A percentile compares a stretch with the other conserved stretches of the same genome.
phyloP scores from a whole-genome alignment of 2,888 invertebrate species.

The Acanthoscelides obtectus region DNA sequence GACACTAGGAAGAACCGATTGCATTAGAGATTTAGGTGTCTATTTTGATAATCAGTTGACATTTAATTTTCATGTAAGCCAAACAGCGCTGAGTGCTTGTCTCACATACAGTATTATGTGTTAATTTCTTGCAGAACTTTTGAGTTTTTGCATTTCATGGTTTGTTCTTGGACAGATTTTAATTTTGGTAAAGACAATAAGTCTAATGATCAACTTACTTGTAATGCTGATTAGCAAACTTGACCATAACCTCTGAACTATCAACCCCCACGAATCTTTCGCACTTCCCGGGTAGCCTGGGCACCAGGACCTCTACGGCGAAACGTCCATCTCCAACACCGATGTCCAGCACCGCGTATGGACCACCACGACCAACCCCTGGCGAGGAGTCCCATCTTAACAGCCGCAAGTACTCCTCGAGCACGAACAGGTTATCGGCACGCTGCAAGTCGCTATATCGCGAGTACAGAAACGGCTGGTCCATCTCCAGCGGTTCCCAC shows the following conservation, averaged over 20 bases:
- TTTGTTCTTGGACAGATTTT: no score
- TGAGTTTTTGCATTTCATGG: no score
- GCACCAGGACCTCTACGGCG: conserved; percentile 59
- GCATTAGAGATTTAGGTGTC: no score
- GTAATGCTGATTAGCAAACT: conserved; percentile 55
- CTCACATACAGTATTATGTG: no score
- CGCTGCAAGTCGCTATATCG: conserved; percentile 65
- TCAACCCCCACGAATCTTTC: conserved; percentile 58
- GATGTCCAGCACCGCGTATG: conserved; percentile 59
- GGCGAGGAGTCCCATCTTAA: conserved; percentile 21
- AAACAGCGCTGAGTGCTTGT: no score
- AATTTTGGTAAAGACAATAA: no score
- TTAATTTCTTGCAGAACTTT: no score
- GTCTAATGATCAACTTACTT: conserved; percentile 36
- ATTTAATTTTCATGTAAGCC: no score
- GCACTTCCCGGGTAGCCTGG: conserved; percentile 52
- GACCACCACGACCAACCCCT: conserved; percentile 4
- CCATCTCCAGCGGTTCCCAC: conserved; percentile 18
- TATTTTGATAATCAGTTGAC: no score
- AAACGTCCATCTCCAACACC: conserved; percentile 74
- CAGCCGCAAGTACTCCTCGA: conserved; percentile 58
- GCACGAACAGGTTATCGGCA: conserved; percentile 58
- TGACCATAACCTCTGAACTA: conserved; percentile 66
- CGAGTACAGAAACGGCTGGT: conserved; percentile 61
- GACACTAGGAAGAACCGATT: no score